Percentiles rank a stretch among this genome's conserved stretches.
phyloP scores from a whole-genome alignment of 2,797 vertebrate genomes.

The Poliocrania exsul region DNA sequence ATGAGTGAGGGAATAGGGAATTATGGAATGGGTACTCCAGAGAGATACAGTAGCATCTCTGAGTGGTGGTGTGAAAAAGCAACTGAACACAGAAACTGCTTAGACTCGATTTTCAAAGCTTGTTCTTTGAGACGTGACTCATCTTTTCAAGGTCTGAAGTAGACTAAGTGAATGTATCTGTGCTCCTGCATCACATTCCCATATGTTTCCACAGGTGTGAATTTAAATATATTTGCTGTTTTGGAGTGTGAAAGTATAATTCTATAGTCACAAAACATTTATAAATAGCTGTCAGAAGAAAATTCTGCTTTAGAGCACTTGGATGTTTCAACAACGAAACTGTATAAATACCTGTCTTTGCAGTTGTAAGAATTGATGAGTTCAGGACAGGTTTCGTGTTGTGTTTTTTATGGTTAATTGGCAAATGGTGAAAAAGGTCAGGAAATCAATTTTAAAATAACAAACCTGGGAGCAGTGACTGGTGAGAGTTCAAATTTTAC shows the following conservation, averaged over 20 bases:
- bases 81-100: not conserved
- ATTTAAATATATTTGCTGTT: not conserved
- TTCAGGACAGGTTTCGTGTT: not conserved
- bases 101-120: not conserved
- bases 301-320: not conserved
- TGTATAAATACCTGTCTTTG: not conserved
- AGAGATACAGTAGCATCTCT: not conserved
- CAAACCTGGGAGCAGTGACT: not conserved
- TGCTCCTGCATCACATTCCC: accelerated
- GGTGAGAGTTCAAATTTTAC: not conserved
- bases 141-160: not conserved
- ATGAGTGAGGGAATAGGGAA: not conserved
- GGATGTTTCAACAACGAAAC: not conserved
- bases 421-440: not conserved
- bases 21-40: not conserved
- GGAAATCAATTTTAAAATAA: not conserved
- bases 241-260: not conserved
- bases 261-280: not conserved
- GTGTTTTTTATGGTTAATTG: accelerated
- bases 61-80: not conserved
- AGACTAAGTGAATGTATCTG: not conserved
- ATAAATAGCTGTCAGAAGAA: not conserved
- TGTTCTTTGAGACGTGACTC: not conserved
- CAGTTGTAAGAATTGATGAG: not conserved
- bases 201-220: not conserved